A percentile compares a stretch with the other conserved stretches of the same genome.
Conservation (phyloP, 2,113 vertebrate species). For the Stomatorhinus ivindoensis region DNA sequence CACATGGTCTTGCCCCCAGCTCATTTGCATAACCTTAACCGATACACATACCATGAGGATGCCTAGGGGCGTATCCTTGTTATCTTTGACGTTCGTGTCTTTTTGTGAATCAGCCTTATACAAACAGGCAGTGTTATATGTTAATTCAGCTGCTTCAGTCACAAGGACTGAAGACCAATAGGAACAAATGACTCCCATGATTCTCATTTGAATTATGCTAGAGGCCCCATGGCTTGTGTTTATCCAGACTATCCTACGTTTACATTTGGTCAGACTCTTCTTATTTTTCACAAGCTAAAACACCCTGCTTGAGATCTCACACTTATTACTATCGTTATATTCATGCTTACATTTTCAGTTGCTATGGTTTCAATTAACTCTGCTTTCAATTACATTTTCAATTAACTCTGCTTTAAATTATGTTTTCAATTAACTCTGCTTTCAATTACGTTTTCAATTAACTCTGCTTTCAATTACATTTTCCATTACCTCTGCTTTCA, state of each 20-base stretch:
- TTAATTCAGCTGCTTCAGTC: background rate
- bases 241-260: background rate
- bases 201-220: background rate
- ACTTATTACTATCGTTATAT: background rate
- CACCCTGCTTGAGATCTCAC: background rate
- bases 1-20: background rate
- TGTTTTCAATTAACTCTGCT: too few species aligned
- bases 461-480: background rate
- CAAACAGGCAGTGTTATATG: background rate
- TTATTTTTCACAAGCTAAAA: background rate
- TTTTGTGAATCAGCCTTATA: background rate
- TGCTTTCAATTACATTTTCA: background rate
- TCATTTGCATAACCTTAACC: background rate
- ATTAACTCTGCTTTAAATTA: background rate
- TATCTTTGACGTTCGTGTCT: background rate
- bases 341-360: background rate
- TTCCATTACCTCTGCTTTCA: background rate
- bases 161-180: background rate
- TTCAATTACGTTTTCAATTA: background rate
- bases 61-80: background rate
- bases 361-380: background rate
- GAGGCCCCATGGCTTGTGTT: background rate
- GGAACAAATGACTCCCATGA: background rate
- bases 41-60: background rate
- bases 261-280: background rate